Evolutionary conservation across 1,140 invertebrate species (phyloP).

Genomic region (Lycorma delicatula): DNA sequence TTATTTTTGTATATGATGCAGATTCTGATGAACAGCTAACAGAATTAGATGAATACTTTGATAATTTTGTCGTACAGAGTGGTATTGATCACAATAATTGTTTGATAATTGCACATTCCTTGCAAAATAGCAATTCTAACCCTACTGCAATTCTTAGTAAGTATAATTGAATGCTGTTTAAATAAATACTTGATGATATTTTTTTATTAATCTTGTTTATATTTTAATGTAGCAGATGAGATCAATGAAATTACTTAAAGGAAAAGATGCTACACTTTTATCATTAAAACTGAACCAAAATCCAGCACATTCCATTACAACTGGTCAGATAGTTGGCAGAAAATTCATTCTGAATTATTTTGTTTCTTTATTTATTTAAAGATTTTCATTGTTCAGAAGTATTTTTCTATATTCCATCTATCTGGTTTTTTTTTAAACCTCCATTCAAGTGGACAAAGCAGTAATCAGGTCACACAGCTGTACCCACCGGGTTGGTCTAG

Average conservation of each 20-base stretch:
- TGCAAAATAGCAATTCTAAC: background rate
- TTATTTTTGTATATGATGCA: conserved; percentile 65
- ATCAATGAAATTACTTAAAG: background rate
- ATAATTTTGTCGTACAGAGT: conserved; percentile 56
- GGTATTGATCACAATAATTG: conserved; percentile 15
- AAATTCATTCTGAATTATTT: too few relatives aligned
- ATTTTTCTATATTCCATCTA: too few relatives aligned
- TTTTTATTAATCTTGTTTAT: background rate
- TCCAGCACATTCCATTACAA: too few relatives aligned
- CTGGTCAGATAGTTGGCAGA: too few relatives aligned
- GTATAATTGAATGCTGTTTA: too few relatives aligned
- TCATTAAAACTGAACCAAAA: background rate
- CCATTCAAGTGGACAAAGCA: too few relatives aligned
- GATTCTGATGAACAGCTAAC: conserved; percentile 46
- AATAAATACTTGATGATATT: background rate
- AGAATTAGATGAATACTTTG: conserved; percentile 61
- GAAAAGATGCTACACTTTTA: background rate
- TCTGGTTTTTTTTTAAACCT: too few relatives aligned
- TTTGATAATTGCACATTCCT: conserved; percentile 10
- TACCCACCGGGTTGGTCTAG: too few relatives aligned
- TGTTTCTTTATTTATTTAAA: too few relatives aligned
- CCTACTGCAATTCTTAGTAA: too few relatives aligned
- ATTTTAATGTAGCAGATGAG: background rate
- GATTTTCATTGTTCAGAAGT: too few relatives aligned
- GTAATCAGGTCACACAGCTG: too few relatives aligned